These are phyloP conservation scores for Acanthisitta chloris DNA, from an alignment of 2,113 vertebrate species.

Conservation along the genomic window DNA sequence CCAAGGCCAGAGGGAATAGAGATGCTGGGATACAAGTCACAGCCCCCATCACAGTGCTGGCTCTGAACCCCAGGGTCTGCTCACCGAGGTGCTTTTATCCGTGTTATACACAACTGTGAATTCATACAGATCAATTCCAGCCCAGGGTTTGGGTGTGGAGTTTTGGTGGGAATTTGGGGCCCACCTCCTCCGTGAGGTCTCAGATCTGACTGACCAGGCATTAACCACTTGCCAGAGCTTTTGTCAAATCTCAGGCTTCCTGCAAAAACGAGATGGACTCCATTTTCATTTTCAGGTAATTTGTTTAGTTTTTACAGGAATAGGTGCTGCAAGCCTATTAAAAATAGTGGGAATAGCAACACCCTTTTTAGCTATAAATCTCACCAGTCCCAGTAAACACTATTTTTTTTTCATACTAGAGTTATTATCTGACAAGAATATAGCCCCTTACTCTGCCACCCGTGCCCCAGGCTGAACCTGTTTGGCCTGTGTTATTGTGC, in stretches of 20 bases:
- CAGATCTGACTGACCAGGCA: neutral
- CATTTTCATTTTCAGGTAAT: neutral
- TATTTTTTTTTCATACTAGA: neutral
- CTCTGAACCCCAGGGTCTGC: neutral
- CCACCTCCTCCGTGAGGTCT: neutral
- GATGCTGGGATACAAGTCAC: neutral
- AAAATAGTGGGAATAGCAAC: neutral
- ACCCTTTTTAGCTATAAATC: neutral
- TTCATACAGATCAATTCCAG: neutral
- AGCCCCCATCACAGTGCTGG: neutral
- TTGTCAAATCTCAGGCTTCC: neutral
- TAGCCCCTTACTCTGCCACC: neutral
- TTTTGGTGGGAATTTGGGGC: neutral
- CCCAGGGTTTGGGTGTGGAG: neutral
- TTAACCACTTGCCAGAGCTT: neutral
- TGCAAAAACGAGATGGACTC: rapidly evolving
- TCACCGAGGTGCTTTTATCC: neutral
- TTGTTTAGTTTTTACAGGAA: neutral
- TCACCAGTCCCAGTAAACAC: neutral
- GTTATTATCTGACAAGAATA: neutral
- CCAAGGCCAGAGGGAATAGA: neutral
- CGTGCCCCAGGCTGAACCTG: slow-evolving; percentile 28
- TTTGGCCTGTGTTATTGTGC: slow-evolving; percentile 51
- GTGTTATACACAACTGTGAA: rapidly evolving
- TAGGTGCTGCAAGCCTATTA: neutral